Conservation (phyloP, 2,797 vertebrate species). For the Acanthiza pusilla region DNA sequence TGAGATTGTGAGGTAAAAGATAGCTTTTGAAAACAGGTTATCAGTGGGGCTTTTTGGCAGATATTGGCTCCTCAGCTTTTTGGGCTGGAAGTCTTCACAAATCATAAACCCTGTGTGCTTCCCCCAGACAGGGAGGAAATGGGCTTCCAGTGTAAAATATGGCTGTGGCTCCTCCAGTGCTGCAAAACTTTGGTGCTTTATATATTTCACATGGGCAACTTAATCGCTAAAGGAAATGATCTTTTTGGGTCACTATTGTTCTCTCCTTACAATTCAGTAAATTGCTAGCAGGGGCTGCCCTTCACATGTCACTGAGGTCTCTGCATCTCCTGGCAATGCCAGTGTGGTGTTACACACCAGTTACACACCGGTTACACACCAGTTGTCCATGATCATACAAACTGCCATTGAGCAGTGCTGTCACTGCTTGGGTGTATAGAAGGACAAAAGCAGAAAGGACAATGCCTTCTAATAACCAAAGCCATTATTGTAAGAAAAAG, state of each 20-base stretch:
- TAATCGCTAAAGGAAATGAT: neutral
- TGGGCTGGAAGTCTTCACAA: neutral
- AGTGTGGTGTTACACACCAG: neutral
- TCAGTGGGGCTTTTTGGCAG: neutral
- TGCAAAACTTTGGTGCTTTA: neutral
- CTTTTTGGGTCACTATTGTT: neutral
- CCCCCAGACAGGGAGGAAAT: neutral
- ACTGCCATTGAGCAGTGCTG: neutral
- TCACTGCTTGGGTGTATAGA: neutral
- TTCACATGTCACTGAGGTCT: neutral
- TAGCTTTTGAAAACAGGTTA: neutral
- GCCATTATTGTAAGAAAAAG: neutral
- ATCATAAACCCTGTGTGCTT: neutral
- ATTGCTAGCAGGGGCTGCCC: neutral
- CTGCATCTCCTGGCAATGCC: neutral
- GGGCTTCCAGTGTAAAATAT: neutral
- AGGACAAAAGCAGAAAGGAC: neutral
- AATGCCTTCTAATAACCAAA: neutral
- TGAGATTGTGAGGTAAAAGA: neutral
- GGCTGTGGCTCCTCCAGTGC: neutral
- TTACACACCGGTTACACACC: neutral
- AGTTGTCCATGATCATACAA: accelerated
- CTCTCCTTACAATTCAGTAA: neutral
- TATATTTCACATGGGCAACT: neutral
- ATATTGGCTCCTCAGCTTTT: neutral